Conservation (phyloP, 2,113 vertebrate genomes). For the Tupaia chinensis region DNA sequence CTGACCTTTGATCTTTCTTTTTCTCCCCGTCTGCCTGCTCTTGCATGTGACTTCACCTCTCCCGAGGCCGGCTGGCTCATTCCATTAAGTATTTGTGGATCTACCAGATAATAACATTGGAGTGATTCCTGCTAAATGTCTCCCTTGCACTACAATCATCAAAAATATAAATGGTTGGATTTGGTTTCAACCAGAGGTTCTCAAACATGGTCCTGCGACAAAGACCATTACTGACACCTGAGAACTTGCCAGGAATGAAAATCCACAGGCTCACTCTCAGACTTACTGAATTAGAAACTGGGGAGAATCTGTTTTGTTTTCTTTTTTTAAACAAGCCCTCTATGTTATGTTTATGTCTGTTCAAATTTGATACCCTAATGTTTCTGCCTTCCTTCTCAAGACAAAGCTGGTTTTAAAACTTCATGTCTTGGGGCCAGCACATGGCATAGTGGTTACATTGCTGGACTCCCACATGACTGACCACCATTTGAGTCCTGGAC, state of each 20-base stretch:
- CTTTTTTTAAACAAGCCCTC: not conserved
- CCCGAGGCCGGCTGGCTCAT: not conserved
- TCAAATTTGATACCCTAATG: not conserved
- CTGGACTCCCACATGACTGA: too few relatives aligned
- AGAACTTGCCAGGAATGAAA: not conserved
- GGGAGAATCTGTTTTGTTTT: not conserved
- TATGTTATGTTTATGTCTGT: not conserved
- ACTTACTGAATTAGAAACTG: constrained; percentile 12
- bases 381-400: not conserved
- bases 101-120: constrained; percentile 32
- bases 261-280: not conserved
- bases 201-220: not conserved
- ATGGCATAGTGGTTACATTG: too few relatives aligned
- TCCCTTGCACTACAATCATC: constrained; percentile 33
- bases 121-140: constrained; percentile 44
- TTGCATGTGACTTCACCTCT: constrained; percentile 13
- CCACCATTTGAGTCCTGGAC: too few relatives aligned
- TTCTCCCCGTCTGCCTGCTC: not conserved
- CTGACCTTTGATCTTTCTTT: not conserved
- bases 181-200: constrained; percentile 39
- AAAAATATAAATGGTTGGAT: constrained; percentile 29
- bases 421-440: not conserved
- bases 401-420: not conserved
- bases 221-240: not conserved
- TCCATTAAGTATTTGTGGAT: constrained; percentile 46